phyloP scores from a whole-genome alignment of 2,113 vertebrate genomes.

The Phylloscopus trochiloides region DNA sequence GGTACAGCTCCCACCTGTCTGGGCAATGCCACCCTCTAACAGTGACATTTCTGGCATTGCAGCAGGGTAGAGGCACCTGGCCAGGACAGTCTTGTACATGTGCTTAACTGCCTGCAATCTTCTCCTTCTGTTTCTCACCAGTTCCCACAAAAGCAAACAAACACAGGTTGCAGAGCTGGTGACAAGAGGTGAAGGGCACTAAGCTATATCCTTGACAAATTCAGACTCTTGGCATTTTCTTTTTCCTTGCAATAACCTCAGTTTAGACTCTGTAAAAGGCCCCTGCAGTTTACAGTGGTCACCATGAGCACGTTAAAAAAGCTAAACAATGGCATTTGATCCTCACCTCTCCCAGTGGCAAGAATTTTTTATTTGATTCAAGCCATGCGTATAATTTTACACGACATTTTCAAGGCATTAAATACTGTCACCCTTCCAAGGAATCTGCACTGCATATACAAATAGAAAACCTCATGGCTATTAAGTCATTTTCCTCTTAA shows the following conservation, averaged over 20 bases:
- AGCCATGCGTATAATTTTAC: background rate
- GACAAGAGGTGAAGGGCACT: background rate
- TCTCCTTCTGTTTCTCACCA: background rate
- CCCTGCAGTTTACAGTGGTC: background rate
- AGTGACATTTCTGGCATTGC: background rate
- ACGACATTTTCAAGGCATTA: background rate
- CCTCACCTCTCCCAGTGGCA: background rate
- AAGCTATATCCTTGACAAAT: background rate
- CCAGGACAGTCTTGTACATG: background rate
- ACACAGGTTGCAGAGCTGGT: background rate
- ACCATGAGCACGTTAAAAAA: background rate
- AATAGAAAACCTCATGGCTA: conserved; percentile 31
- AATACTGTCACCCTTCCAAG: background rate
- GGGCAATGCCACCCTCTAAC: background rate
- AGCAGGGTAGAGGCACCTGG: background rate
- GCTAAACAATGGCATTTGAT: background rate
- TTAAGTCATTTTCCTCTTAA: background rate
- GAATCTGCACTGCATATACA: background rate
- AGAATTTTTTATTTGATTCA: background rate
- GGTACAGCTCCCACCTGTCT: rapidly evolving
- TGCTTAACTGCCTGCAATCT: background rate
- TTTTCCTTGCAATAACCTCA: background rate
- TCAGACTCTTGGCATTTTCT: background rate
- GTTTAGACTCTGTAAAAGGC: background rate
- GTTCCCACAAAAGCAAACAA: background rate